Evolutionary conservation across 2,113 vertebrate genomes (phyloP).

Genomic region (Zosterops borbonicus): DNA sequence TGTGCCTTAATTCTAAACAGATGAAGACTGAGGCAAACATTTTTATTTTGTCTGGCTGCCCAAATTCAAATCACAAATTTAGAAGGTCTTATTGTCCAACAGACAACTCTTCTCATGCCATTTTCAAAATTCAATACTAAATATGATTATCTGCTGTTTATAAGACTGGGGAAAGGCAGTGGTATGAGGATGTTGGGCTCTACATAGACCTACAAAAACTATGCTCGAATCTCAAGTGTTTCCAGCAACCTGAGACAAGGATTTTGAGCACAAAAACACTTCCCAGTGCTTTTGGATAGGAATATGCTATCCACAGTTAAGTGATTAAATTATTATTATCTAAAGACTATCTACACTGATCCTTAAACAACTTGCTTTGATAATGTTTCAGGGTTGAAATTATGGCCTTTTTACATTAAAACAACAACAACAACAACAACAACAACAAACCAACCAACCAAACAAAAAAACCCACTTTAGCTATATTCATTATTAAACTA

Average conservation of each 20-base stretch:
- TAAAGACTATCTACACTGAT: neutral
- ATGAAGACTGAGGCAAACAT: neutral
- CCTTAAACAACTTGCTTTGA: neutral
- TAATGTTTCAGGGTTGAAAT: neutral
- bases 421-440: neutral
- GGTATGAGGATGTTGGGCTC: neutral
- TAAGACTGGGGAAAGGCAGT: neutral
- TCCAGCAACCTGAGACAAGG: neutral
- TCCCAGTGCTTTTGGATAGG: neutral
- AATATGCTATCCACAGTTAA: neutral
- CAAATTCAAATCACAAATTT: neutral
- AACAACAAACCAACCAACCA: neutral
- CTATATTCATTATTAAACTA: neutral
- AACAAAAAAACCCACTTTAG: neutral
- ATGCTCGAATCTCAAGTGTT: neutral
- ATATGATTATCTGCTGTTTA: neutral
- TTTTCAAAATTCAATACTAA: neutral
- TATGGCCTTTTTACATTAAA: neutral
- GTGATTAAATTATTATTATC: neutral
- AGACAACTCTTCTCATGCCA: neutral
- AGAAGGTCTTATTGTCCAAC: neutral
- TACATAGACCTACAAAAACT: neutral
- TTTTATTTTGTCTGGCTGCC: neutral
- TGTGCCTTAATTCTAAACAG: neutral
- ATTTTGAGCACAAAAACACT: neutral